Base-by-base conservation (phyloP, 2,797 vertebrate species). In the Galaxias olidus region DNA sequence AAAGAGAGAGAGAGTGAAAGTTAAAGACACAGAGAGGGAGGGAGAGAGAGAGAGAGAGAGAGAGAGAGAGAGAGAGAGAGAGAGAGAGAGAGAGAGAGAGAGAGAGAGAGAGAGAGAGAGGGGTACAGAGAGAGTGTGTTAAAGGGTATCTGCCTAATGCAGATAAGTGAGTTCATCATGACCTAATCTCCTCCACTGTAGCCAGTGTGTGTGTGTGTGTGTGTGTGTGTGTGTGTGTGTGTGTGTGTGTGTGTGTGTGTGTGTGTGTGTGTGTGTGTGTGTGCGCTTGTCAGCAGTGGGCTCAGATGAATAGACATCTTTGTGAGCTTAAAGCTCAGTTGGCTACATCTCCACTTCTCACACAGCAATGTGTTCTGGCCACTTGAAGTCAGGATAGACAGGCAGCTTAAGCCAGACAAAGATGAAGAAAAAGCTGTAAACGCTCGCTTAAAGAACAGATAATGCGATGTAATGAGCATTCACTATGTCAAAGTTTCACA, bases 131-230 rank as follows among this genome's bases (percentile, higher is more conserved):
- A 10, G 42, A 4, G 10, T 10, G 50, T 52, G 50, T 52, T 15
- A 8, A 51, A 8, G 49, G 18, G 10, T n/a, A 5, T 52, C 9
- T 11, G 50, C 17, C 50, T 52, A 18, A 4, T 18, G 17, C 18
- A 15, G 18, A 51, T 14, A 17, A 51, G 13, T 47, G 9, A 10
- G 13, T 47, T 47, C 45, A 47, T 47, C 13, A 10, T 48, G 41
- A 57, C 47, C 72, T 71, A 49, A 75, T 65, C 50, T 72, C 8
- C 43, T 58, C 67, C 63, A 41, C 42, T 40, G 55, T 45, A 51
- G 57, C 56, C 15, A 18, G 50, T 63, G 30, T 50, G 54, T 42
- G 55, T 42, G 11, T 43, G n/a, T 44, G 13, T 30, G 52, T 58
- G 15, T 46, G 56, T 46, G 10, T 55, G 53, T 55, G 19, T 55